Evolutionary conservation across 2,888 invertebrate species (phyloP), one percentile per base, ranked within the genome.

Genomic region (Portevinia maculata): DNA sequence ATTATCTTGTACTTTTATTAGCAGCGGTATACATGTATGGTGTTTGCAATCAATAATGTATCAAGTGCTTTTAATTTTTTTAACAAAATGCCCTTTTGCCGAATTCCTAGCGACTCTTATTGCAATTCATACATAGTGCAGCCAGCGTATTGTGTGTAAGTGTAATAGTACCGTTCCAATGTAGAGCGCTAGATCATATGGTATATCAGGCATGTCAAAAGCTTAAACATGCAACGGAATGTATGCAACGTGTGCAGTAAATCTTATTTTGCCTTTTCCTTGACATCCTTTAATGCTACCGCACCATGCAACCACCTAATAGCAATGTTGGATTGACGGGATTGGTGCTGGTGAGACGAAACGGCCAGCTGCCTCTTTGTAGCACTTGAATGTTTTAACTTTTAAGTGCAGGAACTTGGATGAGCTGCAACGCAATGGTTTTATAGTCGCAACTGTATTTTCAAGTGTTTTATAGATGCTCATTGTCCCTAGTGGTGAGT

Each of bases 181-280:
- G n/a, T 39, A 53, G 30, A n/a, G 21, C 17, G 48, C 30, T 39
- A 37, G 13, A 32, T 28, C 52, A 59, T 64, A 78, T 59, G 59
- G 30, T 52, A 78, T 65, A 52, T 71, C 70, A 17, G 55, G 28
- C 64, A 71, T 65, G 55, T 59, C 71, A 64, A 52, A 71, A 78
- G 71, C 57, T 65, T 59, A 52, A 71, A 71, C 78, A 71, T 59
- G 59, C 64, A 64, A 50, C 52, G 71, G 71, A 71, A 65, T 71
- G 62, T 64, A 70, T 64, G 70, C 70, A 62, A 70, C 50, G 76
- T 78, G 62, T 78, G 71, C 78, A 78, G 71, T 71, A 59, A 71
- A 78, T 78, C 71, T 71, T 64, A 34, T 57, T 78, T 64, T 69
- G 37, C 9, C 28, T 59, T 3, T 53, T 28, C 13, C 59, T 44